A percentile compares a stretch with the other conserved stretches of the same genome.
Conservation (phyloP, 1,140 invertebrate genomes). For the Lepidotrigona ventralis region DNA sequence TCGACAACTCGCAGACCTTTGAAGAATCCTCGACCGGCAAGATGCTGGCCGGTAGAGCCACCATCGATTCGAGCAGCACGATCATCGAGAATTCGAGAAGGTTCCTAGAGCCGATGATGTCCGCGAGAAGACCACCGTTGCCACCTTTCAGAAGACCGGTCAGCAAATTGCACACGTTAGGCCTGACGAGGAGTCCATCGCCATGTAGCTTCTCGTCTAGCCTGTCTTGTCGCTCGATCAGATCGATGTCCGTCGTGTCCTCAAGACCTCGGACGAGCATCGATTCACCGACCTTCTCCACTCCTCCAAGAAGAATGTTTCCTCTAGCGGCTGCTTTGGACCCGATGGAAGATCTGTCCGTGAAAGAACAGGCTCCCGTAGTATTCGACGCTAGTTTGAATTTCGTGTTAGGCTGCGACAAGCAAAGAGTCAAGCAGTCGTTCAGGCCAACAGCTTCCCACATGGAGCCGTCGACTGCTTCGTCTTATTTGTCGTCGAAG, state of each 20-base stretch:
- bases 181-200: slow-evolving; percentile 50
- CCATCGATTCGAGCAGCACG: neutral
- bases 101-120: neutral
- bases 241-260: slow-evolving; percentile 37
- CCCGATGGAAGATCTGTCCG: slow-evolving; percentile 81
- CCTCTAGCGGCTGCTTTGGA: slow-evolving; percentile 79
- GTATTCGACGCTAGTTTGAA: slow-evolving; percentile 90
- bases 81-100: neutral
- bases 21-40: neutral
- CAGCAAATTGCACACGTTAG: neutral
- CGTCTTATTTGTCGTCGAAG: slow-evolving; percentile 86
- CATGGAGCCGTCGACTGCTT: slow-evolving; percentile 86
- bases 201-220: slow-evolving; percentile 50
- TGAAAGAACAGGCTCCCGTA: slow-evolving; percentile 86
- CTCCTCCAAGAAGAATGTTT: slow-evolving; percentile 83
- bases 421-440: slow-evolving; percentile 84
- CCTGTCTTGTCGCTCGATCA: slow-evolving; percentile 37
- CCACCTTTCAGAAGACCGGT: slow-evolving; percentile 42
- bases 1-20: neutral
- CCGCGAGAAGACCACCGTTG: slow-evolving; percentile 52
- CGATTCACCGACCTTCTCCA: slow-evolving; percentile 70
- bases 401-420: slow-evolving; percentile 87
- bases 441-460: slow-evolving; percentile 87
- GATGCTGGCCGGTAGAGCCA: neutral
- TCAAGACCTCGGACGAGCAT: slow-evolving; percentile 22